Conservation (phyloP, 2,888 invertebrate genomes). For the Drosophila lutescens region DNA sequence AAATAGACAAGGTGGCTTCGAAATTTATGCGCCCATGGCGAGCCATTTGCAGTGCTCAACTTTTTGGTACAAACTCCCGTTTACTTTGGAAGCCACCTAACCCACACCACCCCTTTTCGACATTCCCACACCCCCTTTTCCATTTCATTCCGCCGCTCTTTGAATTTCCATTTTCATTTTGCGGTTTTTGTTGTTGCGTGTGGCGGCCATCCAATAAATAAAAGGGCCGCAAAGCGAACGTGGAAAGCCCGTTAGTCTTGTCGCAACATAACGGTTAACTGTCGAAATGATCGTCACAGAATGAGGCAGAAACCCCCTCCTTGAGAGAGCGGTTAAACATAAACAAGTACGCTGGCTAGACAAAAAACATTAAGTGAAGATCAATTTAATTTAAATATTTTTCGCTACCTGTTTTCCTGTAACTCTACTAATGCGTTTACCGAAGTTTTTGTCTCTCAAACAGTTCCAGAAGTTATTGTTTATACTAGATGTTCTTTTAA, state of each 20-base stretch:
- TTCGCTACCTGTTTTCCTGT: neutral
- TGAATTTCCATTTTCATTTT: conserved; percentile 62
- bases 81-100: neutral
- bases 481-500: neutral
- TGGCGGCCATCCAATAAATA: conserved; percentile 40
- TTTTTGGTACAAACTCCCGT: conserved; percentile 48
- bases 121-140: conserved; percentile 25
- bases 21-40: conserved; percentile 76
- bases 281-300: conserved; percentile 23
- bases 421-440: neutral
- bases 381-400: neutral
- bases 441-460: neutral
- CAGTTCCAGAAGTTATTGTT: neutral
- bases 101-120: neutral
- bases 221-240: conserved; percentile 2
- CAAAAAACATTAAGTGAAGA: neutral
- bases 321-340: neutral
- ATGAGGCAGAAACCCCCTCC: conserved; percentile 1
- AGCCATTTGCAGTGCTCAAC: conserved; percentile 67
- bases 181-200: conserved; percentile 60
- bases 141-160: conserved; percentile 47
- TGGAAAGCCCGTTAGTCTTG: conserved; percentile 19
- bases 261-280: conserved; percentile 27
- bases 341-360: neutral
- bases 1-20: conserved; percentile 39